phyloP scores from a whole-genome alignment of 2,888 invertebrate species.

The Catocala nupta region DNA sequence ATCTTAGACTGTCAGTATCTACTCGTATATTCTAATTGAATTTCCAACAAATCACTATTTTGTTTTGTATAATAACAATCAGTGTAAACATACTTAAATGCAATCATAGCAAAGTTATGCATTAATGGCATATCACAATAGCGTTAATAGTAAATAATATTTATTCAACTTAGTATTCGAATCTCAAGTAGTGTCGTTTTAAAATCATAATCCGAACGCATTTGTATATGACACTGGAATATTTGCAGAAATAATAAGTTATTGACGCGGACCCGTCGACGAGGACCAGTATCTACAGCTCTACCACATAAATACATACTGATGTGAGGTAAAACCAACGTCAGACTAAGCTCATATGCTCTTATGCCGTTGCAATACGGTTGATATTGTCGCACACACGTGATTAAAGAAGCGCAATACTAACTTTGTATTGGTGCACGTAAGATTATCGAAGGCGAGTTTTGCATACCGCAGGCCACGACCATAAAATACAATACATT shows the following conservation, averaged over 20 bases:
- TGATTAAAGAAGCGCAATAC: slow-evolving; percentile 56
- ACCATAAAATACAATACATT: slow-evolving; percentile 82
- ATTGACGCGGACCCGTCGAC: slow-evolving; percentile 64
- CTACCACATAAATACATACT: slow-evolving; percentile 60
- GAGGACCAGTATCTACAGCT: slow-evolving; percentile 65
- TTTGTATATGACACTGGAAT: slow-evolving; percentile 72
- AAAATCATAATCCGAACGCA: slow-evolving; percentile 64
- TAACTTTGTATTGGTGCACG: slow-evolving; percentile 66
- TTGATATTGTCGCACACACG: slow-evolving; percentile 42
- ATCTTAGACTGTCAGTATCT: too few species aligned
- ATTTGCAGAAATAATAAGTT: slow-evolving; percentile 77
- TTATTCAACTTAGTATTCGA: slow-evolving; percentile 36
- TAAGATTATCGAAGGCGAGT: slow-evolving; percentile 80
- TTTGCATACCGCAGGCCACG: slow-evolving; percentile 82
- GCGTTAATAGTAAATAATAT: slow-evolving; percentile 22
- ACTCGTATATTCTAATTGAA: too few species aligned
- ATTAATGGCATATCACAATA: slow-evolving; percentile 7
- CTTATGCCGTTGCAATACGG: slow-evolving; percentile 49
- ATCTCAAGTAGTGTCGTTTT: slow-evolving; percentile 45
- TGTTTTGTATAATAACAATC: too few species aligned
- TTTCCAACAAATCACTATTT: too few species aligned
- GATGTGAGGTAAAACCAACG: slow-evolving; percentile 27
- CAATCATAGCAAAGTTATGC: slow-evolving; percentile 11
- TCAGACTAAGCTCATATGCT: slow-evolving; percentile 12
- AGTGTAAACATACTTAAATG: background rate